Percentiles rank a stretch among this genome's conserved stretches.
Evolutionary conservation across 1,140 invertebrate species (phyloP).

Genomic region (Ganaspis sp.): DNA sequence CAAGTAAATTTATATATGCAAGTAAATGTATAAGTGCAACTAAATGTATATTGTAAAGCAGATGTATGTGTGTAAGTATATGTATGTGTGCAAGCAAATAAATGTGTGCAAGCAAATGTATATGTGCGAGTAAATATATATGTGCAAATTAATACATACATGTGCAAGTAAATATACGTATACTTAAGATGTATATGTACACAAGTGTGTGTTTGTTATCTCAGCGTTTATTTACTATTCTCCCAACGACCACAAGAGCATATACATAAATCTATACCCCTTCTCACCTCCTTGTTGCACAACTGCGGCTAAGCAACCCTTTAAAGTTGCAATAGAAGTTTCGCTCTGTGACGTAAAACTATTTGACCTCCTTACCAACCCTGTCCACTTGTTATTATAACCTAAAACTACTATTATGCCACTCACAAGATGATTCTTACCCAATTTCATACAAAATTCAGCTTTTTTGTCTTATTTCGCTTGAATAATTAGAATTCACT

Average conservation of each 20-base stretch:
- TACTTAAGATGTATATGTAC: neutral
- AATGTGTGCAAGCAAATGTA: too few relatives aligned
- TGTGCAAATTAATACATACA: neutral
- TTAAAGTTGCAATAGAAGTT: neutral
- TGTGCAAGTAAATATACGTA: neutral
- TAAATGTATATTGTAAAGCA: too few relatives aligned
- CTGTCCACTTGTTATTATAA: conserved; percentile 13
- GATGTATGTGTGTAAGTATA: too few relatives aligned
- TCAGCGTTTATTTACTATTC: conserved; percentile 69
- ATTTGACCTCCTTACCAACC: conserved; percentile 3
- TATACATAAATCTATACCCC: conserved; percentile 67
- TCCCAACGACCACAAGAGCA: conserved; percentile 62
- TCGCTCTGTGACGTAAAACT: neutral
- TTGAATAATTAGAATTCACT: too few relatives aligned
- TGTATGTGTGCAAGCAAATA: too few relatives aligned
- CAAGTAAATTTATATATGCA: too few relatives aligned
- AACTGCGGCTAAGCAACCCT: conserved; percentile 48
- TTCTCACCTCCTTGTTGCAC: conserved; percentile 41
- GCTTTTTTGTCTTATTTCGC: too few relatives aligned
- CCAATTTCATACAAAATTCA: neutral
- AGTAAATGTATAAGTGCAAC: too few relatives aligned
- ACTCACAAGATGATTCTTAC: conserved; percentile 1
- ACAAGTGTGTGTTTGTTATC: conserved; percentile 54
- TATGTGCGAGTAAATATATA: conserved; percentile 31
- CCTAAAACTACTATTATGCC: neutral